phyloP scores from a whole-genome alignment of 2,113 vertebrate genomes.

The Platichthys flesus region DNA sequence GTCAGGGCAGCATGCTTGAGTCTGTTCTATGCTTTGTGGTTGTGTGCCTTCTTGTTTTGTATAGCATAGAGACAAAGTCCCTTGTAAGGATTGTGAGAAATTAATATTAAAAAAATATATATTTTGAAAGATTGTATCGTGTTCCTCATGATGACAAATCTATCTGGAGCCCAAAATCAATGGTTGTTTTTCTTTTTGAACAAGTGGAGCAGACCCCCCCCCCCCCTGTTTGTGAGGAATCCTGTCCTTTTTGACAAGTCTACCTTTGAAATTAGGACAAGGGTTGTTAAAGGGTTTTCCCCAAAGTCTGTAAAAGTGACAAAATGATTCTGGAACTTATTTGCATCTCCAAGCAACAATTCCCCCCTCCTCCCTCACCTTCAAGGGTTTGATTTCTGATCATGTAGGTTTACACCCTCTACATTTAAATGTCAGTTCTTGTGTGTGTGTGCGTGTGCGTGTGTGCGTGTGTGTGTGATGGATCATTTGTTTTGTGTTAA shows the following conservation, averaged over 20 bases:
- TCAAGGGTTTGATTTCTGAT: conserved; percentile 17
- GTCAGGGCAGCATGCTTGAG: conserved; percentile 20
- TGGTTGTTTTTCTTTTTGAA: conserved; percentile 9
- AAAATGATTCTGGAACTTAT: conserved; percentile 25
- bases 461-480: too few species aligned
- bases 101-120: not conserved
- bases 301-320: conserved; percentile 14
- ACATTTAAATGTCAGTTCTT: not conserved
- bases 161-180: conserved; percentile 19
- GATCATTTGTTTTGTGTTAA: too few species aligned
- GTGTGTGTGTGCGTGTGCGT: too few species aligned
- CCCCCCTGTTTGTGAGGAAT: conserved; percentile 8
- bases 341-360: conserved; percentile 40
- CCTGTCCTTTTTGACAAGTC: conserved; percentile 27
- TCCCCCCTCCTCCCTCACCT: conserved; percentile 21
- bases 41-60: not conserved
- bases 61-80: not conserved
- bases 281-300: conserved; percentile 36
- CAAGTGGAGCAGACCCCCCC: not conserved
- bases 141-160: conserved; percentile 34
- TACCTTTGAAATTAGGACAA: conserved; percentile 18
- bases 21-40: not conserved
- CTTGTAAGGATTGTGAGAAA: not conserved
- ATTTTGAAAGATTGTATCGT: not conserved
- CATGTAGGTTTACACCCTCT: not conserved